Conservation (phyloP, 2,797 vertebrate genomes). For the Oryzias sinensis region DNA sequence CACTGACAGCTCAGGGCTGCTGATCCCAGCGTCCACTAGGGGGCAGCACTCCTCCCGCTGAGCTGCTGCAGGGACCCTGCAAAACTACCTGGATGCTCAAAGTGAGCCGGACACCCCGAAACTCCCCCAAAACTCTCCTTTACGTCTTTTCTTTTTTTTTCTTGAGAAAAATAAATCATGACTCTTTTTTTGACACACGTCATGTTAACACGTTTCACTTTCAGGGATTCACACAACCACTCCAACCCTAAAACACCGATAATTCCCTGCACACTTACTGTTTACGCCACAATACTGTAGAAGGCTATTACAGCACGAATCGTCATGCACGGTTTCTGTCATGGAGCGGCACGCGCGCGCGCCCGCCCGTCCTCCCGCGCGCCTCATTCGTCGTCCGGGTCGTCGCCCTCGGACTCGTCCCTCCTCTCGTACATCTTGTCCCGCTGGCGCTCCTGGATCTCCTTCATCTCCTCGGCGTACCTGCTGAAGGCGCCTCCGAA, state of each 20-base stretch:
- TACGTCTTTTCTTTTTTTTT: slow-evolving; percentile 26
- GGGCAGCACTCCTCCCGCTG: too few relatives aligned
- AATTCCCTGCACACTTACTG: slow-evolving; percentile 70
- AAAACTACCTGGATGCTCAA: slow-evolving; percentile 41
- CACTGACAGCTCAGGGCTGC: slow-evolving; percentile 15
- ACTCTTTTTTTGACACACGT: slow-evolving; percentile 36
- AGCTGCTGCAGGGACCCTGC: too few relatives aligned
- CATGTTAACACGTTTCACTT: slow-evolving; percentile 50
- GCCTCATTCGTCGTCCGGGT: slow-evolving; percentile 93
- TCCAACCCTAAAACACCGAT: slow-evolving; percentile 63
- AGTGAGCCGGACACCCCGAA: slow-evolving; percentile 19
- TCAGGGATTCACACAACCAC: slow-evolving; percentile 57
- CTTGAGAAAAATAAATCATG: slow-evolving; percentile 28
- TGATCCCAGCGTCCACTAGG: too few relatives aligned
- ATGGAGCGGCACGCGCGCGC: background rate
- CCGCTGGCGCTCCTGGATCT: slow-evolving; percentile 92
- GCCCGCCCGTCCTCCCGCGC: too few relatives aligned
- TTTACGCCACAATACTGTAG: slow-evolving; percentile 74
- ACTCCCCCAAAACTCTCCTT: slow-evolving; percentile 44
- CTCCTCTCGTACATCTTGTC: slow-evolving; percentile 91
- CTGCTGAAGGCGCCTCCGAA: slow-evolving; percentile 92
- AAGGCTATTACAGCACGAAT: slow-evolving; percentile 77
- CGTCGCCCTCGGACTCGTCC: slow-evolving; percentile 92
- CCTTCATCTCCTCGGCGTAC: slow-evolving; percentile 96
- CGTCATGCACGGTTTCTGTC: slow-evolving; percentile 74